These are phyloP conservation scores for Buphagus erythrorhynchus DNA, from an alignment of 2,797 vertebrate species.

Conservation along the genomic window DNA sequence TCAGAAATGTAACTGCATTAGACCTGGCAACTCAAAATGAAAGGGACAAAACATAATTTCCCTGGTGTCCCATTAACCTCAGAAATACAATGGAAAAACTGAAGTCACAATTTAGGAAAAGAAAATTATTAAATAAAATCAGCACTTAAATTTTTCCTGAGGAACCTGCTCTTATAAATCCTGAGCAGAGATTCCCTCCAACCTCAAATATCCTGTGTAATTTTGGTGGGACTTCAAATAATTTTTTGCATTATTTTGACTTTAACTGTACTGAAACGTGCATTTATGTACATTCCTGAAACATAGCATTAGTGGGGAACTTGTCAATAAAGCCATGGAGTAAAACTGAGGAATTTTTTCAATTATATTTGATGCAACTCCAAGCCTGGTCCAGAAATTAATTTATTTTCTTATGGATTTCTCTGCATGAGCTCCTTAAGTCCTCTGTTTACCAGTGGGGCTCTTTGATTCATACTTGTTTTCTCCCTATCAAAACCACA, in stretches of 20 bases:
- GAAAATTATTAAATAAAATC: not conserved
- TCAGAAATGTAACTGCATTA: not conserved
- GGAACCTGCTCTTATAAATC: not conserved
- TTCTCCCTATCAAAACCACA: not conserved
- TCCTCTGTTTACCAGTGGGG: not conserved
- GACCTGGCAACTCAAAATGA: not conserved
- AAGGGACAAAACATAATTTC: not conserved
- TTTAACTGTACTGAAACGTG: not conserved
- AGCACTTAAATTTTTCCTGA: not conserved
- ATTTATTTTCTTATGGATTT: not conserved
- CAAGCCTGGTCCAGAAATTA: not conserved
- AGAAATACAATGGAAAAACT: not conserved
- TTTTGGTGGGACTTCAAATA: not conserved
- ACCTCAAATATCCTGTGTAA: not conserved
- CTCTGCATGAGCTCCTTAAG: not conserved
- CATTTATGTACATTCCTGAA: not conserved
- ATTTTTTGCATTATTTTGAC: not conserved
- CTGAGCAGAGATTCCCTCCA: not conserved
- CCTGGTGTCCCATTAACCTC: not conserved
- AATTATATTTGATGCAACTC: not conserved
- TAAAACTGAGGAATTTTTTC: not conserved
- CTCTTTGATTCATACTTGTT: not conserved
- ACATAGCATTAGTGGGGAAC: rapidly evolving
- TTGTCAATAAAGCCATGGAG: not conserved
- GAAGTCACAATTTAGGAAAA: not conserved